phyloP scores from a whole-genome alignment of 2,113 vertebrate species.

The Monarcha castaneiventris region DNA sequence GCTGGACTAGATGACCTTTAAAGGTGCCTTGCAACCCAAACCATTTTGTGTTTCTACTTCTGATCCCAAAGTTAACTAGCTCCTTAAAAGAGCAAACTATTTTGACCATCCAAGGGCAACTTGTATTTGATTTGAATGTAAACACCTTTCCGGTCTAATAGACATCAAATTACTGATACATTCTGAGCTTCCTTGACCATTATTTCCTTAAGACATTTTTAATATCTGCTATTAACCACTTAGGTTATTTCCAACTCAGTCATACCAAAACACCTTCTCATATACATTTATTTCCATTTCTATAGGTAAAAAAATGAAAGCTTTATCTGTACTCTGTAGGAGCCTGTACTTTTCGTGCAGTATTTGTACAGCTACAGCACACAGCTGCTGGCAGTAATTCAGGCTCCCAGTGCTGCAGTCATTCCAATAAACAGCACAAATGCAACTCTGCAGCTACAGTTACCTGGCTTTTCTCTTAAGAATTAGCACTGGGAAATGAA shows the following conservation, averaged over 20 bases:
- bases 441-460: fast-evolving
- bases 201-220: not conserved
- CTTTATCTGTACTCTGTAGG: not conserved
- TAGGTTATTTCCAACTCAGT: not conserved
- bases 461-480: not conserved
- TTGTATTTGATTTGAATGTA: not conserved
- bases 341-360: not conserved
- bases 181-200: not conserved
- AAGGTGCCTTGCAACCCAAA: not conserved
- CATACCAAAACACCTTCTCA: not conserved
- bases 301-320: not conserved
- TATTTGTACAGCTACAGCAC: not conserved
- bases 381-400: not conserved
- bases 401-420: not conserved
- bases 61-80: not conserved
- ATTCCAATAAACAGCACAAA: not conserved
- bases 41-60: not conserved
- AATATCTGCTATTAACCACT: not conserved
- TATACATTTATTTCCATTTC: not conserved
- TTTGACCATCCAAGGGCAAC: not conserved
- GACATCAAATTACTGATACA: not conserved
- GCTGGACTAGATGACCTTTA: not conserved
- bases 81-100: not conserved
- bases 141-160: not conserved
- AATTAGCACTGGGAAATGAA: not conserved